These are phyloP conservation scores for Mesorhabditis belari DNA, from an alignment of 2,888 invertebrate genomes.

Conservation along the genomic window DNA sequence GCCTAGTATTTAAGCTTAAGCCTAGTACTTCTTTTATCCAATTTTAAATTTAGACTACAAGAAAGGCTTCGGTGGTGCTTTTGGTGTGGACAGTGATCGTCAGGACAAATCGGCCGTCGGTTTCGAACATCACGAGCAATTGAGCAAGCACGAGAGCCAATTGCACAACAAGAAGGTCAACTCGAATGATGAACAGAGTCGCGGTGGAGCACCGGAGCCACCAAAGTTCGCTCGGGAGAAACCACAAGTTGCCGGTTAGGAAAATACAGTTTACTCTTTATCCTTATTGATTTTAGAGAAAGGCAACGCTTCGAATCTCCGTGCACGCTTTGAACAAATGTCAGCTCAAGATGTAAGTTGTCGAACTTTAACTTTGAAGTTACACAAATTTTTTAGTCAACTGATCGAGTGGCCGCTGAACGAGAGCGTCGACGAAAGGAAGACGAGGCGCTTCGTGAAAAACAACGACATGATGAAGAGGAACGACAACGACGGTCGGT, in stretches of 20 bases:
- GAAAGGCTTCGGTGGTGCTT: conserved; percentile 57
- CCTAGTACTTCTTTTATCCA: not conserved
- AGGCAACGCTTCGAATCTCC: conserved; percentile 38
- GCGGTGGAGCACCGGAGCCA: conserved; percentile 3
- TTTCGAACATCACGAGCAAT: conserved; percentile 75
- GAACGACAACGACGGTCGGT: not conserved
- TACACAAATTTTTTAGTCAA: not conserved
- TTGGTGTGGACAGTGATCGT: conserved; percentile 56
- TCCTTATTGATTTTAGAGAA: conserved; percentile 7
- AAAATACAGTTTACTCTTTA: not conserved
- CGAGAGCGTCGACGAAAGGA: conserved; percentile 37
- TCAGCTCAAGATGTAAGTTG: conserved; percentile 20
- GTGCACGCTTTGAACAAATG: conserved; percentile 45
- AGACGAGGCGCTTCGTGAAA: conserved; percentile 33
- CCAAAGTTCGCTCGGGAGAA: not conserved
- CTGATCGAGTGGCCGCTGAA: conserved; percentile 12
- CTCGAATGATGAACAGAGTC: conserved; percentile 8
- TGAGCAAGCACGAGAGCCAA: conserved; percentile 75
- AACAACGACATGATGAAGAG: conserved; percentile 24
- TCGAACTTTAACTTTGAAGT: not conserved
- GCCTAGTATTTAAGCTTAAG: not conserved
- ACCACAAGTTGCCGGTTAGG: not conserved
- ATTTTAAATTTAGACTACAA: conserved; percentile 34
- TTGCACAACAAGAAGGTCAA: conserved; percentile 8
- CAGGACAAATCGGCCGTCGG: conserved; percentile 70